Percentiles rank a stretch among this genome's conserved stretches.
Evolutionary conservation across 1,140 invertebrate genomes (phyloP).

Genomic region (Propsilocerus akamusi): DNA sequence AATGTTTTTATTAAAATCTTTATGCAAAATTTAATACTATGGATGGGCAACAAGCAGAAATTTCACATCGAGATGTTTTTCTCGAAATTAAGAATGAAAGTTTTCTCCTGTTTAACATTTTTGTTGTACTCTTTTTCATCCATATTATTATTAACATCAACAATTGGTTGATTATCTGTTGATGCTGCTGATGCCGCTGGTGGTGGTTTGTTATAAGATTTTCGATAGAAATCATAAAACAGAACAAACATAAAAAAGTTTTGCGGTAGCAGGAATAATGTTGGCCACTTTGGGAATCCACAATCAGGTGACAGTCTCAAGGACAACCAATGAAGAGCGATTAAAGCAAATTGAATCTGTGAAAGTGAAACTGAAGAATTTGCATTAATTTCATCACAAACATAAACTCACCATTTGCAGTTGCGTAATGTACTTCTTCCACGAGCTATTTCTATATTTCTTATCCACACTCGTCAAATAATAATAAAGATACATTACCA

Average conservation of each 20-base stretch:
- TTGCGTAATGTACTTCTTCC: constrained; percentile 57
- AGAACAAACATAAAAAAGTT: constrained; percentile 59
- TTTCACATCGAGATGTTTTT: too few species aligned
- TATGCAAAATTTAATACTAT: too few species aligned
- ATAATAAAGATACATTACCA: constrained; percentile 69
- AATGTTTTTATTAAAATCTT: too few species aligned
- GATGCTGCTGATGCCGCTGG: too few species aligned
- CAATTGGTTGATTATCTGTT: too few species aligned
- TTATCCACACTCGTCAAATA: constrained; percentile 39
- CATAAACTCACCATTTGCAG: constrained; percentile 36
- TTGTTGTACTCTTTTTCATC: too few species aligned
- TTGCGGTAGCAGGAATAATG: constrained; percentile 42
- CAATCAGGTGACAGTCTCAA: constrained; percentile 50
- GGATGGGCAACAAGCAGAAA: too few species aligned
- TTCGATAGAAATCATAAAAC: constrained; percentile 73
- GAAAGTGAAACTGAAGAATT: constrained; percentile 15
- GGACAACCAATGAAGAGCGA: constrained; percentile 44
- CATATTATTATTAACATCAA: too few species aligned
- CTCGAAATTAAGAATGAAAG: too few species aligned
- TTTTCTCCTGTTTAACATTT: too few species aligned
- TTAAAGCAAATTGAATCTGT: constrained; percentile 55
- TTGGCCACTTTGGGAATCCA: constrained; percentile 41
- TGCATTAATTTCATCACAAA: background rate
- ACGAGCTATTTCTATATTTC: constrained; percentile 36
- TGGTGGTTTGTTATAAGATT: too few species aligned